Evolutionary conservation across 2,113 vertebrate genomes (phyloP).

Genomic region (Poeciliopsis prolifica): DNA sequence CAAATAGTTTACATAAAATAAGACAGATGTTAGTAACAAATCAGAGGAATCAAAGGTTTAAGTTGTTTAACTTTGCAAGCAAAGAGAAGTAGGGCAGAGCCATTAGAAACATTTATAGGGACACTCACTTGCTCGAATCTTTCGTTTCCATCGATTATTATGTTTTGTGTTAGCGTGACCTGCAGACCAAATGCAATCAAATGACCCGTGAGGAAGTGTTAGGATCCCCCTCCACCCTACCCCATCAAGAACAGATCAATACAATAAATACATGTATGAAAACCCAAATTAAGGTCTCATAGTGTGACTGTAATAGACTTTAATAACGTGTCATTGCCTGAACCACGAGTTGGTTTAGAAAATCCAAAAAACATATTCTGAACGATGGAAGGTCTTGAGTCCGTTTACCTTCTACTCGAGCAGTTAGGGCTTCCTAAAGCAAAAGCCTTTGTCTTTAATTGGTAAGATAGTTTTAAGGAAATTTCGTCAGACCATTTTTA

Average conservation of each 20-base stretch:
- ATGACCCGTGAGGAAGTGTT: background rate
- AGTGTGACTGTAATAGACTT: background rate
- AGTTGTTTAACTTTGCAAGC: background rate
- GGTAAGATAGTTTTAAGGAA: no score
- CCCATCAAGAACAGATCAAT: background rate
- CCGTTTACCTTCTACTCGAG: no score
- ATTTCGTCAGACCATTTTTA: no score
- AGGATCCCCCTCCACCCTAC: background rate
- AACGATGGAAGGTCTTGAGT: no score
- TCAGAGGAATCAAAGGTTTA: background rate
- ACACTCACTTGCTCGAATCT: conserved; percentile 62
- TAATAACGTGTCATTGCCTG: background rate
- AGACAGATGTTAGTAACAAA: background rate
- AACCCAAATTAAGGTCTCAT: background rate
- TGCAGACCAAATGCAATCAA: conserved; percentile 10
- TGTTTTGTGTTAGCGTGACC: conserved; percentile 40
- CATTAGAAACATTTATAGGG: background rate
- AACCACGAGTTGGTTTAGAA: background rate
- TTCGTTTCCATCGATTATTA: conserved; percentile 65
- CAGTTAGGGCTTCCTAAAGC: no score
- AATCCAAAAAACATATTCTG: no score
- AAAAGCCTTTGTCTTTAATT: no score
- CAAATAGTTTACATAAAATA: background rate
- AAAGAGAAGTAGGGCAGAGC: background rate
- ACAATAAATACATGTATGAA: background rate